Base-by-base conservation (phyloP, 2,888 invertebrate genomes). In the Nomada fabriciana region DNA sequence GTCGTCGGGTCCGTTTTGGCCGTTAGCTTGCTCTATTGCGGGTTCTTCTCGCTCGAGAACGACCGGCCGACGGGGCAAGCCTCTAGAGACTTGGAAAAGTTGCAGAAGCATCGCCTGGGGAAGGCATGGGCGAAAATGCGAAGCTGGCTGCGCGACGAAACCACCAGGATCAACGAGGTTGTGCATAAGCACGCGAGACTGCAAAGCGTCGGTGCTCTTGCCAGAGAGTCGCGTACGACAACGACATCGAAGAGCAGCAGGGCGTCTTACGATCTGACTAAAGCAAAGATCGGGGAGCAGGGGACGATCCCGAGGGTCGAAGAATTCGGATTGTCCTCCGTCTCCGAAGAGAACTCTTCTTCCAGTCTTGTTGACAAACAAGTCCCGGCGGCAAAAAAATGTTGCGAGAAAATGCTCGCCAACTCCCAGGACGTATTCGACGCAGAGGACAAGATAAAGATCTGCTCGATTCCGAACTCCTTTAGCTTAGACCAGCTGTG, bases 81-180 rank as follows among this genome's bases (percentile, higher is more conserved):
- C 20, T 36, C 50, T 20, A 61, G 29, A 23, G 13, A 3, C n/a
- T 55, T 36, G 76, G 7, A 36, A 42, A 79, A 79, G 43, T 76
- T 83, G 29, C 86, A 87, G 59, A 88, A 82, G 57, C 84, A 69
- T 18, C 84, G 90, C 4, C 73, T 93, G 11, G 92, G 92, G 25
- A 91, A 90, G 25, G 93, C 93, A 15, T 93, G 93, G 93, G 90
- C 89, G 13, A 89, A 89, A 68, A 92, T 93, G 91, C 90, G 93
- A 55, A 90, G 76, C 67, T 93, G 93, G 93, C 67, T 93, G 59
- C 88, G 90, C 52, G 93, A 93, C 52, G 93, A 93, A 75, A 92
- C 88, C 61, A 83, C 87, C 4, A 91, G 85, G 65, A 81, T 93
- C 75, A 91, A 91, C 78, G 92, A 93, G 50, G 92, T 93, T 3